A percentile compares a stretch with the other conserved stretches of the same genome.
These are phyloP conservation scores for Trichogramma dendrolimi DNA, from an alignment of 2,888 invertebrate species.

Conservation along the genomic window DNA sequence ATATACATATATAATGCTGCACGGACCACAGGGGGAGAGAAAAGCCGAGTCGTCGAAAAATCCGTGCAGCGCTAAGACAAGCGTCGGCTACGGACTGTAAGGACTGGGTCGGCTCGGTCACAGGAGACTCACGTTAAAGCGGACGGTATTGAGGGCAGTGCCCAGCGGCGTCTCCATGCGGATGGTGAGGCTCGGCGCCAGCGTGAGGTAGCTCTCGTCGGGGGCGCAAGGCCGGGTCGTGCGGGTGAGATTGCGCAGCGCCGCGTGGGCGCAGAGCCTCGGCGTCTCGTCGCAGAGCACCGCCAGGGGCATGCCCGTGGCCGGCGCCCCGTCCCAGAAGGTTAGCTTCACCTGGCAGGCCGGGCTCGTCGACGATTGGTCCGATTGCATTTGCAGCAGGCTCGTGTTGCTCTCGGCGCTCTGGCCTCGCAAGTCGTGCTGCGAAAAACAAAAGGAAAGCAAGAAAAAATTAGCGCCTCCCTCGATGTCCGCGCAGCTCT, in stretches of 20 bases:
- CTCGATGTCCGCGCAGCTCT: neutral
- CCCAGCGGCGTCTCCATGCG: conserved; percentile 51
- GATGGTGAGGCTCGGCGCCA: conserved; percentile 47
- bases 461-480: neutral
- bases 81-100: no score
- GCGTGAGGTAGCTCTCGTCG: conserved; percentile 75
- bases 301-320: conserved; percentile 42
- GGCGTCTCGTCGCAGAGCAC: conserved; percentile 62
- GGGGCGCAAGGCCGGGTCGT: conserved; percentile 74
- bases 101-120: no score
- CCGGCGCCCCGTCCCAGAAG: conserved; percentile 46
- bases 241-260: conserved; percentile 68
- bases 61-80: no score
- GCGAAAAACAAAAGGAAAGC: neutral
- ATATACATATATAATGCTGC: no score
- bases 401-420: conserved; percentile 42
- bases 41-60: no score
- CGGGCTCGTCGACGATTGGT: conserved; percentile 14
- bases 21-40: no score
- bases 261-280: conserved; percentile 76
- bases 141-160: conserved; percentile 72
- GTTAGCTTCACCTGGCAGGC: conserved; percentile 43
- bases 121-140: conserved; percentile 42
- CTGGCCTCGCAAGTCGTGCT: conserved; percentile 47
- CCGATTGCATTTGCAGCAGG: neutral